Evolutionary conservation across 1,140 invertebrate species (phyloP), one percentile per base, ranked within the genome.

Genomic region (Parasteatoda tepidariorum): DNA sequence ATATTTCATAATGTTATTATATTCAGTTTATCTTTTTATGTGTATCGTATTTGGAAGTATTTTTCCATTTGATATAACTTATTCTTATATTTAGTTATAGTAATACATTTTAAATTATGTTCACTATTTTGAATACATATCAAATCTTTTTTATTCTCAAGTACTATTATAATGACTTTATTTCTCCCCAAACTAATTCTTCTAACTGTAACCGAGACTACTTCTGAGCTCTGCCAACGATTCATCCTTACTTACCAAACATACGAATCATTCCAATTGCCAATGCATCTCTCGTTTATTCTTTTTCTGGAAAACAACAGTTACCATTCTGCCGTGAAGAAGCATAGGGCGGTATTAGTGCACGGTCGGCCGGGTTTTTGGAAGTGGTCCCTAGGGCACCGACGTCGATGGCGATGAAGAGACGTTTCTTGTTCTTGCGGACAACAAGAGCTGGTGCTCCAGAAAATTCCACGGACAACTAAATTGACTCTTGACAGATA

Each of bases 401-500:
- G 55, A 9, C 71, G 30, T 59, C 54, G 55, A 74, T 74, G 55
- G 33, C 59, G 71, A 74, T 74, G 55, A 55, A 74, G 55, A 24
- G 57, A 0, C 33, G 54, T 61, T 55, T 59, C 26, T 48, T 33
- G 54, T 54, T 31, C 15, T n/a, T n/a, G 24, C 26, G 24, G 70
- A n/a, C 34, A 70, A 70, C 67, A 70, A 70, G 67, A 18, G 48
- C 61, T 64, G 38, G 5, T 66, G 28, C 62, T 57, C 30, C 15
- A 13, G 30, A 74, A 54, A 74, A 74, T 30, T 74, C 33, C 24
- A 18, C 18, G 30, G 24, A 74, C 57, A 30, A 57, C 71, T 74
- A 74, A 74, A 74, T 74, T 74, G 71, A 74, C 71, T 74, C 71
- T 74, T 74, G 71, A 59, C 55, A 74, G 54, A 74, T 74, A 74